phyloP scores from a whole-genome alignment of 2,888 invertebrate species.

The Drosophila neotestacea region DNA sequence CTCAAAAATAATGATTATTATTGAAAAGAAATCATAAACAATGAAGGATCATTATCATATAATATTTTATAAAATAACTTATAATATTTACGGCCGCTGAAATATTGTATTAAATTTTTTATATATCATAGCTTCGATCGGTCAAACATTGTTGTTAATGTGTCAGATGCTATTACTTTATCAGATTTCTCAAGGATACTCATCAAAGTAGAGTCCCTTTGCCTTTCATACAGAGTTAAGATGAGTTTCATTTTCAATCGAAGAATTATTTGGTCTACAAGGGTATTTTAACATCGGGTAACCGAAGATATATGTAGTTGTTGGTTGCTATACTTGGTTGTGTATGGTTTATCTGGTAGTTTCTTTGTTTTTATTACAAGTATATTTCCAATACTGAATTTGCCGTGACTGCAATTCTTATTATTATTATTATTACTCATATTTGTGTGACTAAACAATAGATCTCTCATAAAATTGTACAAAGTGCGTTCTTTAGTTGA shows the following conservation, averaged over 20 bases:
- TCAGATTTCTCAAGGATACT: neutral
- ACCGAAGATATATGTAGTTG: neutral
- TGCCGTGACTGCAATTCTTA: slow-evolving; percentile 20
- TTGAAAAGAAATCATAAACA: too few relatives aligned
- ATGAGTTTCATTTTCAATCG: neutral
- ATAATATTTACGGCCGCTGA: too few relatives aligned
- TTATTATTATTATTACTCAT: slow-evolving; percentile 14
- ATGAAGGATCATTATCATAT: too few relatives aligned
- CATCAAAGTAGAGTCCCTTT: neutral
- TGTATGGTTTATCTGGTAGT: neutral
- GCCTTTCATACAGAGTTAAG: too few relatives aligned
- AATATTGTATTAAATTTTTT: too few relatives aligned
- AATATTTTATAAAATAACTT: too few relatives aligned
- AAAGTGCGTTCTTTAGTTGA: slow-evolving; percentile 68
- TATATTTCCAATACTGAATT: slow-evolving; percentile 11
- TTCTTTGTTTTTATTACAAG: slow-evolving; percentile 2
- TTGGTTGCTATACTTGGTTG: neutral
- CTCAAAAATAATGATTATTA: too few relatives aligned
- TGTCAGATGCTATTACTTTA: too few relatives aligned
- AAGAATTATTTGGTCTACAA: neutral
- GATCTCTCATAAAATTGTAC: slow-evolving; percentile 66
- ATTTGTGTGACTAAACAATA: slow-evolving; percentile 54
- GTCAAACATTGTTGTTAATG: too few relatives aligned
- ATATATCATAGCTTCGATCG: too few relatives aligned
- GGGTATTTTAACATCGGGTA: slow-evolving; percentile 10